Conservation (phyloP, 2,888 invertebrate genomes). For the Hydriomena furcata region DNA sequence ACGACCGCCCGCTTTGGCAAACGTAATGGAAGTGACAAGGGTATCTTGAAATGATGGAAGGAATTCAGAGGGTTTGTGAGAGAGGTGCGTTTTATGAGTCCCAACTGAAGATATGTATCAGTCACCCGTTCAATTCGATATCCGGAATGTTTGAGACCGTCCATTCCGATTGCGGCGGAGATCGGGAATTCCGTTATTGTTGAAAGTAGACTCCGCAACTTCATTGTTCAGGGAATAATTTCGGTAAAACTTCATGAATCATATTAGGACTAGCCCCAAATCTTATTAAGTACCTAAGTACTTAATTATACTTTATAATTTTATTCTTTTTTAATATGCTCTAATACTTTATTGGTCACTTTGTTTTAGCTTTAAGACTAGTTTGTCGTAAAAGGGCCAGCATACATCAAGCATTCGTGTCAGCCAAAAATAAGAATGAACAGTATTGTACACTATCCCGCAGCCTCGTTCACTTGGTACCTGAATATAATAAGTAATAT, state of each 20-base stretch:
- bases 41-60: constrained; percentile 75
- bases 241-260: constrained; percentile 9
- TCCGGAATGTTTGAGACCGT: constrained; percentile 42
- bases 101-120: constrained; percentile 61
- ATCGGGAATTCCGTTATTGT: constrained; percentile 27
- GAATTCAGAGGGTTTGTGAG: constrained; percentile 65
- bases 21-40: constrained; percentile 81
- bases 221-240: constrained; percentile 20
- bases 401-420: too few species aligned
- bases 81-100: constrained; percentile 69
- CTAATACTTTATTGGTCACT: background rate
- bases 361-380: too few species aligned
- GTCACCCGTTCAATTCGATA: constrained; percentile 53
- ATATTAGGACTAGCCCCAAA: background rate
- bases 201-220: constrained; percentile 24
- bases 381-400: too few species aligned
- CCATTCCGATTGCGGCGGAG: constrained; percentile 26
- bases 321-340: background rate
- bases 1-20: constrained; percentile 61
- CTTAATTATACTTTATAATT: background rate
- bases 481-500: too few species aligned
- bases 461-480: too few species aligned
- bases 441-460: too few species aligned
- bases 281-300: background rate
- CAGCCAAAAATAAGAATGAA: too few species aligned